phyloP scores from a whole-genome alignment of 2,113 vertebrate genomes.

The Ondatra zibethicus region DNA sequence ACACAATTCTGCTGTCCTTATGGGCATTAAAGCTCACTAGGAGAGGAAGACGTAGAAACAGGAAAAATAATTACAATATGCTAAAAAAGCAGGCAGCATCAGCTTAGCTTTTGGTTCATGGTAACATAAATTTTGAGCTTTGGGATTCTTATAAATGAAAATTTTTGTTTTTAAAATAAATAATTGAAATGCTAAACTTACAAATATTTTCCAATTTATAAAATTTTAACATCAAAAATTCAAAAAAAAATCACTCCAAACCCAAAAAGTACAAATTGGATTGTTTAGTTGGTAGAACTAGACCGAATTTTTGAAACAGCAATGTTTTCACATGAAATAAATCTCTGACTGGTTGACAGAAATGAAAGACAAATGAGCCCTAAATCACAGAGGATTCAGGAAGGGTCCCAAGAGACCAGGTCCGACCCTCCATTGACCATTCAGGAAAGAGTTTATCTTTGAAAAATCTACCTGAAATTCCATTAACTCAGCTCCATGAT shows the following conservation, averaged over 20 bases:
- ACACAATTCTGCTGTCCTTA: neutral
- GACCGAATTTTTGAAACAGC: neutral
- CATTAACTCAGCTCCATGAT: neutral
- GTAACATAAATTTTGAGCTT: neutral
- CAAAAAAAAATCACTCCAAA: neutral
- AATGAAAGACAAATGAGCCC: neutral
- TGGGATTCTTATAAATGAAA: neutral
- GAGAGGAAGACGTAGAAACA: neutral
- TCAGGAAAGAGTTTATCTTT: neutral
- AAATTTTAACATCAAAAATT: constrained; percentile 28
- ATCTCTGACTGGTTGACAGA: neutral
- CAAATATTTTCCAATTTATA: neutral
- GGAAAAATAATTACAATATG: neutral
- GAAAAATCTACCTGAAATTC: constrained; percentile 9
- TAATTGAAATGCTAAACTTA: neutral
- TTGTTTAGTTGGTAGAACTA: neutral
- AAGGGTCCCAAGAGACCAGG: neutral
- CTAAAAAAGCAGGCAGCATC: neutral
- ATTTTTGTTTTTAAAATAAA: neutral
- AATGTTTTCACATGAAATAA: neutral
- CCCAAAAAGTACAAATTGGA: neutral
- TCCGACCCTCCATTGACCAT: neutral
- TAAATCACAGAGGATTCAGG: neutral
- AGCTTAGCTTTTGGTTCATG: neutral
- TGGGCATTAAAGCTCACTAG: neutral